These are phyloP conservation scores for Raphicerus campestris DNA, from an alignment of 2,113 vertebrate genomes.

Conservation along the genomic window DNA sequence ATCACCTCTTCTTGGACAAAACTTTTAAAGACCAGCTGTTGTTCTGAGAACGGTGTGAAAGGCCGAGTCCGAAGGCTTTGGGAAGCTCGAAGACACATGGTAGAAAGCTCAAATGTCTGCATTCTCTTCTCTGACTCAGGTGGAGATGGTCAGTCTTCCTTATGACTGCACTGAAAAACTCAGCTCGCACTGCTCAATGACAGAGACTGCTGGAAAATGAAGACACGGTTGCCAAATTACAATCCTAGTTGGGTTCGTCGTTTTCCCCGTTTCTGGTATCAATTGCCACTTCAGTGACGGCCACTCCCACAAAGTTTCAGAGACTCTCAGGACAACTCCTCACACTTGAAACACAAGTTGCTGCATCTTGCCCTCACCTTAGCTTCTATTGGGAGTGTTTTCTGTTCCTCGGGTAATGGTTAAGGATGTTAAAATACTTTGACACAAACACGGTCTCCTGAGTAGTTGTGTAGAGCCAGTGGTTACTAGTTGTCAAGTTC, in stretches of 20 bases:
- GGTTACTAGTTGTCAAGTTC: background rate
- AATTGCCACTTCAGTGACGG: background rate
- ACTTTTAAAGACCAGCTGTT: background rate
- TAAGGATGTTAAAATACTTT: background rate
- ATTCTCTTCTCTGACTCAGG: background rate
- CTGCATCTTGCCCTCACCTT: background rate
- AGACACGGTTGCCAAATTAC: background rate
- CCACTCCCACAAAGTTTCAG: background rate
- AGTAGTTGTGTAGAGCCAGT: background rate
- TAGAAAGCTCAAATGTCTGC: background rate
- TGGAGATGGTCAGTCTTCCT: background rate
- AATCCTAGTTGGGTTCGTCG: background rate
- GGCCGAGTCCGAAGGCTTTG: background rate
- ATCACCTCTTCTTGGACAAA: background rate
- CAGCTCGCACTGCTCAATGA: background rate
- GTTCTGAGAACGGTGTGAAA: background rate
- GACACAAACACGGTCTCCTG: background rate
- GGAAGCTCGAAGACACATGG: background rate
- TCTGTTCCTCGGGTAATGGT: background rate
- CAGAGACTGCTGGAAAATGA: background rate
- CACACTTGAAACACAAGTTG: background rate
- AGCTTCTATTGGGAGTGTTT: background rate
- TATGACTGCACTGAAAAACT: background rate
- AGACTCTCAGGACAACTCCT: background rate
- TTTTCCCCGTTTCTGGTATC: background rate